Base-by-base conservation (phyloP, 2,888 invertebrate genomes). In the Odiellus spinosus region DNA sequence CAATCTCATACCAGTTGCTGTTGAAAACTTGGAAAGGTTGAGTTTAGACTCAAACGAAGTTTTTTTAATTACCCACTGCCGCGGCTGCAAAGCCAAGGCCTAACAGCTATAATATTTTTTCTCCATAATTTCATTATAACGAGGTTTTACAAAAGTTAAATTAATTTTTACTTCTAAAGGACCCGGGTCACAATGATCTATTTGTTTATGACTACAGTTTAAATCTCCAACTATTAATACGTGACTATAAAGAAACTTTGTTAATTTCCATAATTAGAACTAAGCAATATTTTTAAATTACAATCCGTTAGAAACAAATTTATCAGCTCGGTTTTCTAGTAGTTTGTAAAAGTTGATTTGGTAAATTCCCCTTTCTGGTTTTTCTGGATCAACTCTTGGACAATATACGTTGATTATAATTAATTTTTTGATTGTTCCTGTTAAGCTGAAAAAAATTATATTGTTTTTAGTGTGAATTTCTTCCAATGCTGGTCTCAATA, bases 191-290 rank as follows among this genome's bases (percentile, higher is more conserved):
- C 69, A 69, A 50, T 64, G 63, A 56, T 72, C 71, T 36, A 71
- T 62, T n/a, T 51, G 52, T 53, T 59, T 62, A 52, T 70, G 70
- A 11, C 64, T 60, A 3, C 64, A 65, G 58, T 72, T 72, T 15
- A 72, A 56, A 55, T 72, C 71, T 11, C 72, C 71, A 4, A 69
- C 56, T 20, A 72, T 62, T 14, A 72, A 59, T n/a, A 72, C 70
- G 55, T 65, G 63, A 47, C 67, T 67, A 57, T 46, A 59, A 61
- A 42, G 55, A 41, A 44, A 38, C 14, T 38, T 11, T 38, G 15
- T 38, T 15, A 44, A 15, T 21, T 33, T 44, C 15, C 6, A 34
- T 19, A 33, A 45, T 45, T 42, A n/a, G 18, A 41, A 20, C 12
- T 11, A 12, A 42, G 61, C 63, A 40, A 14, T 12, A n/a, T 36